Evolutionary conservation across 2,888 invertebrate genomes (phyloP).

Genomic region (Habroteleia sp.): DNA sequence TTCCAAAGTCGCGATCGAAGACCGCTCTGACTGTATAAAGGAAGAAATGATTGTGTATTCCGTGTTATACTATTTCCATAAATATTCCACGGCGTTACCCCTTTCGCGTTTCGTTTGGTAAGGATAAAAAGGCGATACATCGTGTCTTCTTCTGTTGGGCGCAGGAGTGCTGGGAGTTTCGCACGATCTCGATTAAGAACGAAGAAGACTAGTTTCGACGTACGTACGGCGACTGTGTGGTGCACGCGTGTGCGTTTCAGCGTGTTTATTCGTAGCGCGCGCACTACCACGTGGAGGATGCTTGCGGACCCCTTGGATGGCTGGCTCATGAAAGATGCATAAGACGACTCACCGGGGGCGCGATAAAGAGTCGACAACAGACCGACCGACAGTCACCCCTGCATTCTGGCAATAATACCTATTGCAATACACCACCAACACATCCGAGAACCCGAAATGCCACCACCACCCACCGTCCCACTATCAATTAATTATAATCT

Average conservation of each 20-base stretch:
- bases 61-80: constrained; percentile 53
- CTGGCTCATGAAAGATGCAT: constrained; percentile 81
- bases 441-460: constrained; percentile 64
- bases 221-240: constrained; percentile 45
- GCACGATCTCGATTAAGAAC: constrained; percentile 64
- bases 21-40: constrained; percentile 4
- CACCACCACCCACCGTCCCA: constrained; percentile 73
- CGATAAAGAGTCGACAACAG: constrained; percentile 82
- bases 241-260: constrained; percentile 65
- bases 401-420: constrained; percentile 78
- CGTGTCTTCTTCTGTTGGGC: constrained; percentile 38
- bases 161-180: constrained; percentile 37
- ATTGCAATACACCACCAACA: constrained; percentile 76
- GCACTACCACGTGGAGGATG: constrained; percentile 67
- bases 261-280: constrained; percentile 63
- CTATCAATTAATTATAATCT: constrained; percentile 82
- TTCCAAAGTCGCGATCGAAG: constrained; percentile 24
- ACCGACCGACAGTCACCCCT: constrained; percentile 78
- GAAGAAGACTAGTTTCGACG: constrained; percentile 52
- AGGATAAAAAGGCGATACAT: constrained; percentile 62
- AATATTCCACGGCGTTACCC: constrained; percentile 60
- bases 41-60: constrained; percentile 47
- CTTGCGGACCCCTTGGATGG: constrained; percentile 80
- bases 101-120: constrained; percentile 51
- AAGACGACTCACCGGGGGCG: constrained; percentile 81